These are phyloP conservation scores for Conus canariensis DNA, from an alignment of 2,888 invertebrate species.

Conservation along the genomic window DNA sequence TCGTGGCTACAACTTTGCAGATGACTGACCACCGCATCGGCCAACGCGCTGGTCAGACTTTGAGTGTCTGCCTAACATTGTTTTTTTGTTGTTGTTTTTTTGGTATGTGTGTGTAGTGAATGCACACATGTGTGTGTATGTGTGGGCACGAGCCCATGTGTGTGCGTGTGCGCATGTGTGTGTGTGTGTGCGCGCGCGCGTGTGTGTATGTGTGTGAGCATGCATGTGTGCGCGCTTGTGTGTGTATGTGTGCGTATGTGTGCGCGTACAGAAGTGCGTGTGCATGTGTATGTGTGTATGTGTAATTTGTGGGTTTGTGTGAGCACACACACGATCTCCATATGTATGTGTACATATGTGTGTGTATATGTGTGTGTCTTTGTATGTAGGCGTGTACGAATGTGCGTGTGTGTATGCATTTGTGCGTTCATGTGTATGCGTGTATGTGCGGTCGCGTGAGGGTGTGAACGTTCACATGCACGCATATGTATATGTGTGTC, in stretches of 20 bases:
- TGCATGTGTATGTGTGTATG: constrained; percentile 23
- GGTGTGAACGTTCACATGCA: no score
- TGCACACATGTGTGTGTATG: background rate
- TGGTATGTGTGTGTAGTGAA: background rate
- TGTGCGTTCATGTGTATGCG: background rate
- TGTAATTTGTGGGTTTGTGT: background rate
- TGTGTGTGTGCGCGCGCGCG: background rate
- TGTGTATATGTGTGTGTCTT: background rate
- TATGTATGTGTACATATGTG: background rate
- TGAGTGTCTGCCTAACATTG: no score
- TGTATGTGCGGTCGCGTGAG: background rate
- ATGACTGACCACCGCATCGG: no score
- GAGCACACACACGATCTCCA: background rate
- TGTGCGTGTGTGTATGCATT: background rate
- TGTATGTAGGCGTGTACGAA: background rate
- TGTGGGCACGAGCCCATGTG: background rate
- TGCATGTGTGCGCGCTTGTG: background rate
- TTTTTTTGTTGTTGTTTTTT: background rate
- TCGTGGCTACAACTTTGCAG: no score
- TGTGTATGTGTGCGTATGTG: background rate
- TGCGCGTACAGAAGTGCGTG: background rate
- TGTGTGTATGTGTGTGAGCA: background rate
- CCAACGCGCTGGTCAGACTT: no score
- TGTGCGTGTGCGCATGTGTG: background rate
- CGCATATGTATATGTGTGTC: no score